Conservation (phyloP, 1,140 invertebrate genomes). For the Orius insidiosus region DNA sequence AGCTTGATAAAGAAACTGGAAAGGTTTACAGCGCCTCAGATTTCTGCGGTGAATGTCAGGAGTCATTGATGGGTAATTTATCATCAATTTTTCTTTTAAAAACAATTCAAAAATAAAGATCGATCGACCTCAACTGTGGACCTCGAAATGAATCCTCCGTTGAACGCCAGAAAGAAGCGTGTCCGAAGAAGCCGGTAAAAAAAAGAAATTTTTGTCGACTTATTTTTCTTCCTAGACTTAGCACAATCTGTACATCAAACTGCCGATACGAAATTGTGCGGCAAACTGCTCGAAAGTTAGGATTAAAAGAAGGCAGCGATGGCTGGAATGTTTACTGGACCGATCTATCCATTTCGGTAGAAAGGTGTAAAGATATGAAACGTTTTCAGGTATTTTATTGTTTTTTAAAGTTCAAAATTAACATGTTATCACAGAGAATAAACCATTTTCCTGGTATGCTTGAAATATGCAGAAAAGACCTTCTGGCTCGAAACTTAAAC, state of each 20-base stretch:
- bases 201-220: too few species aligned
- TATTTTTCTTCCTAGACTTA: background rate
- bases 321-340: constrained; percentile 84
- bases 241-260: constrained; percentile 48
- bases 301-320: constrained; percentile 64
- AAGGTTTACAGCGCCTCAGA: too few species aligned
- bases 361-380: constrained; percentile 75
- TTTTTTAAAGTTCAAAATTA: too few species aligned
- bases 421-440: constrained; percentile 23
- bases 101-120: too few species aligned
- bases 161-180: too few species aligned
- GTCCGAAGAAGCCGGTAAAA: too few species aligned
- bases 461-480: constrained; percentile 76
- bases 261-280: constrained; percentile 57
- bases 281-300: constrained; percentile 46
- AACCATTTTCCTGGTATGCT: constrained; percentile 88
- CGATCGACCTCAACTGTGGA: too few species aligned
- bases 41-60: too few species aligned
- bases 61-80: too few species aligned
- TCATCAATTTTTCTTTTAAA: too few species aligned
- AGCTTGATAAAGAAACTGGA: too few species aligned
- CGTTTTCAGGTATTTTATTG: constrained; percentile 49
- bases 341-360: constrained; percentile 62
- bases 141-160: too few species aligned
- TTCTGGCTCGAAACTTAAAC: constrained; percentile 67